phyloP scores from a whole-genome alignment of 2,888 invertebrate species.

The Phyto melanocephala region DNA sequence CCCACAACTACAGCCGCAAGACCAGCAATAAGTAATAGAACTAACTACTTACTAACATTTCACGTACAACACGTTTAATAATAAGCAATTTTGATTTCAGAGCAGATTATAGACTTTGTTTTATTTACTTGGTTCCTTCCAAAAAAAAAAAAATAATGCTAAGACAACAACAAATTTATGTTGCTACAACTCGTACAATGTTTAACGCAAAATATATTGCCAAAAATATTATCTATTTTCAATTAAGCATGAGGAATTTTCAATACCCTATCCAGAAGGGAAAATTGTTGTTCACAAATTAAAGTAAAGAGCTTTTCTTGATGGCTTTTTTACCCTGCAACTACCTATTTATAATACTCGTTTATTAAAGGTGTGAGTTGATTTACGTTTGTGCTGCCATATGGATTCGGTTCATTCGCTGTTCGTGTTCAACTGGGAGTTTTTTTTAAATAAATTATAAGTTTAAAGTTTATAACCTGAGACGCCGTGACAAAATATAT shows the following conservation, averaged over 20 bases:
- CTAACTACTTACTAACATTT: conserved; percentile 54
- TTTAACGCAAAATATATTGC: not conserved
- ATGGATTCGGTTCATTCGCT: no score
- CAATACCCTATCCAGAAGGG: not conserved
- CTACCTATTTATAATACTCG: no score
- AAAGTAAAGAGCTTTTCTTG: no score
- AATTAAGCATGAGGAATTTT: not conserved
- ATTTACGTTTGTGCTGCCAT: no score
- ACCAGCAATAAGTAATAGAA: conserved; percentile 34
- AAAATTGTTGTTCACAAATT: no score
- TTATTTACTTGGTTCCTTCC: conserved; percentile 26
- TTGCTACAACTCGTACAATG: not conserved
- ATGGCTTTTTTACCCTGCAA: no score
- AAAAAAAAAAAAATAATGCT: not conserved
- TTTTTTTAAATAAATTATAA: no score
- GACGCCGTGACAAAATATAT: no score
- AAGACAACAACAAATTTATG: not conserved
- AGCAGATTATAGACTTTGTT: conserved; percentile 71
- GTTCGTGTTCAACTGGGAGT: no score
- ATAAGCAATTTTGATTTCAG: conserved; percentile 77
- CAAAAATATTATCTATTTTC: not conserved
- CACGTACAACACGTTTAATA: conserved; percentile 72
- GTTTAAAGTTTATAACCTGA: no score
- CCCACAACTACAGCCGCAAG: conserved; percentile 63
- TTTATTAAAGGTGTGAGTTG: no score